Conservation (phyloP, 2,113 vertebrate species). For the Pristiophorus japonicus region DNA sequence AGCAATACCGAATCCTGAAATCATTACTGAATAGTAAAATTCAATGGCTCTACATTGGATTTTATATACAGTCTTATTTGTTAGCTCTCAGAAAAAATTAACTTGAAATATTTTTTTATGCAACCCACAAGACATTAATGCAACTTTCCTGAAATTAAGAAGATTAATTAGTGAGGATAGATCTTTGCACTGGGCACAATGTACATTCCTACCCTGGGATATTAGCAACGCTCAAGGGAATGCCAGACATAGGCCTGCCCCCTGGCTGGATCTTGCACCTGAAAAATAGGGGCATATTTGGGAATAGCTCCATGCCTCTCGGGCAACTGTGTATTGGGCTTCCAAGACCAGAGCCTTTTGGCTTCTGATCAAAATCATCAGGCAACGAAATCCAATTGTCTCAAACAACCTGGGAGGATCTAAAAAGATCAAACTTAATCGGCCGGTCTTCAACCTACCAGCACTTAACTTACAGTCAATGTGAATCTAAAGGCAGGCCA, state of each 20-base stretch:
- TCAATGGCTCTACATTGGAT: no score
- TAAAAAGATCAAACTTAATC: background rate
- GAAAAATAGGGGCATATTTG: background rate
- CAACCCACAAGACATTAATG: background rate
- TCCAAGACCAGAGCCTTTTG: background rate
- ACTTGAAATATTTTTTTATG: no score
- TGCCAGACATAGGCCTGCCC: background rate
- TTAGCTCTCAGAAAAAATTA: no score
- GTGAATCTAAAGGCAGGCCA: background rate
- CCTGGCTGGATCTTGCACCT: background rate
- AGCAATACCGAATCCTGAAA: background rate
- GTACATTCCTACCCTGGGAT: no score
- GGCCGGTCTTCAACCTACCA: background rate
- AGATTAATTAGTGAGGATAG: background rate
- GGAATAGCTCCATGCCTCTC: background rate
- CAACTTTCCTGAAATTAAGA: background rate
- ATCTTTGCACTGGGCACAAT: no score
- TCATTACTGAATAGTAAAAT: no score
- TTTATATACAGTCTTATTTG: no score
- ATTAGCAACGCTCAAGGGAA: background rate
- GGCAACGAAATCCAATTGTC: background rate
- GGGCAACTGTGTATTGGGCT: background rate
- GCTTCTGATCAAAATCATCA: background rate
- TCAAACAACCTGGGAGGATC: background rate
- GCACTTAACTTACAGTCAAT: background rate